Percentiles rank a stretch among this genome's conserved stretches.
phyloP scores from a whole-genome alignment of 1,140 invertebrate genomes.

The Calycopis cecrops region DNA sequence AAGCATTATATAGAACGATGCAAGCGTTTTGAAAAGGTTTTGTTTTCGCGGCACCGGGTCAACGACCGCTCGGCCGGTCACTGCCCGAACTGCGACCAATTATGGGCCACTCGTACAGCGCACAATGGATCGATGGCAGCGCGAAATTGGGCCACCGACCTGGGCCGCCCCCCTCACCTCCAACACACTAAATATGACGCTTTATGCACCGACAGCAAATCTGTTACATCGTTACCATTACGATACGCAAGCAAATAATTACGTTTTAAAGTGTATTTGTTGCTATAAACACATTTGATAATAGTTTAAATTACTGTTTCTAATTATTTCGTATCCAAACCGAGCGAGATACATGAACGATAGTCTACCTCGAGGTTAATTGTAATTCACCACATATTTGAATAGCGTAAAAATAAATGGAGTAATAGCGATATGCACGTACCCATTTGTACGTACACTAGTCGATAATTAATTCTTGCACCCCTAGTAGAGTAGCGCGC shows the following conservation, averaged over 20 bases:
- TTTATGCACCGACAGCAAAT: not conserved
- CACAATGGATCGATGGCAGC: constrained; percentile 74
- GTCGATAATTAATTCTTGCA: constrained; percentile 53
- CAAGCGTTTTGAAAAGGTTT: constrained; percentile 50
- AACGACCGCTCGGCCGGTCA: constrained; percentile 63
- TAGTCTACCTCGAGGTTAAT: too few species aligned
- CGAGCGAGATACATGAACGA: too few species aligned
- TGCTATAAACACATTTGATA: too few species aligned
- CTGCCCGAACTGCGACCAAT: constrained; percentile 69
- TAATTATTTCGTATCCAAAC: too few species aligned
- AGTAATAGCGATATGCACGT: too few species aligned
- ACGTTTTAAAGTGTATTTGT: too few species aligned
- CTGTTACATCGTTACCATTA: too few species aligned
- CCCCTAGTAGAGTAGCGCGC: constrained; percentile 59
- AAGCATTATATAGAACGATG: constrained; percentile 26
- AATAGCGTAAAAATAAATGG: too few species aligned
- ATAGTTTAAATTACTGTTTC: too few species aligned
- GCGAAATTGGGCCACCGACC: constrained; percentile 68
- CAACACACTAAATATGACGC: constrained; percentile 8
- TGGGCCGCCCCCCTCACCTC: constrained; percentile 37
- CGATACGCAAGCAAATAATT: too few species aligned
- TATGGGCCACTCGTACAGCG: constrained; percentile 72
- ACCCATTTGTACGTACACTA: constrained; percentile 20
- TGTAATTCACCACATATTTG: too few species aligned
- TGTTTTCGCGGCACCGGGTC: constrained; percentile 65